These are phyloP conservation scores for Fragum whitleyi DNA, from an alignment of 2,888 invertebrate genomes.

Conservation along the genomic window DNA sequence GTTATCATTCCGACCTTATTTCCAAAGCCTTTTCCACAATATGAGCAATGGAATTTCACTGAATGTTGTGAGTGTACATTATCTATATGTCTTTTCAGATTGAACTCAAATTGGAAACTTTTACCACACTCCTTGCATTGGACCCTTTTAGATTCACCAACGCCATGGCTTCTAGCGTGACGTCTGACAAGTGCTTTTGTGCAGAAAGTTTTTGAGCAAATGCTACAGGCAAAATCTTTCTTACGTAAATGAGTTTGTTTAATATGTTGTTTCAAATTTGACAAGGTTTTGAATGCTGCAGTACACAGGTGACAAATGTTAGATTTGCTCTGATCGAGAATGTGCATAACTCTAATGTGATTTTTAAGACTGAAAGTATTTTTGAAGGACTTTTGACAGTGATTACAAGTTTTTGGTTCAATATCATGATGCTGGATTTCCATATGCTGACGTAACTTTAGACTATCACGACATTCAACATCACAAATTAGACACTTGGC, in stretches of 20 bases:
- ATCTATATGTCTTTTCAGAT: slow-evolving; percentile 73
- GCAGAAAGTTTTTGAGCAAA: slow-evolving; percentile 72
- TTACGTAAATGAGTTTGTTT: slow-evolving; percentile 72
- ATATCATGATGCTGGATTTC: slow-evolving; percentile 59
- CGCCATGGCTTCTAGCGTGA: slow-evolving; percentile 70
- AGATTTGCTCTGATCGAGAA: slow-evolving; percentile 42
- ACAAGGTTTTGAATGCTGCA: slow-evolving; percentile 70
- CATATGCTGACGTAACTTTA: slow-evolving; percentile 63
- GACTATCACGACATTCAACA: slow-evolving; percentile 55
- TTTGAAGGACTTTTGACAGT: slow-evolving; percentile 69
- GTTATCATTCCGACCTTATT: slow-evolving; percentile 71
- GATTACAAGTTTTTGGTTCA: slow-evolving; percentile 51
- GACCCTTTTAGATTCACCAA: slow-evolving; percentile 63
- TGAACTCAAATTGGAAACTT: slow-evolving; percentile 73
- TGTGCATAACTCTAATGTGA: slow-evolving; percentile 69
- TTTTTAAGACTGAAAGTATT: slow-evolving; percentile 66
- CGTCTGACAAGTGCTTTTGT: slow-evolving; percentile 69
- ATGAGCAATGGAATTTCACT: slow-evolving; percentile 77
- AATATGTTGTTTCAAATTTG: slow-evolving; percentile 73
- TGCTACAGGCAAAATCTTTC: slow-evolving; percentile 63
- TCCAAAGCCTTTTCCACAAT: slow-evolving; percentile 76
- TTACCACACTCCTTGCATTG: slow-evolving; percentile 71
- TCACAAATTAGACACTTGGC: slow-evolving; percentile 65
- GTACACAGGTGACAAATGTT: slow-evolving; percentile 71
- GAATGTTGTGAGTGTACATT: slow-evolving; percentile 69